These are phyloP conservation scores for Hypselothyrea guttata DNA, from an alignment of 2,888 invertebrate genomes.

Conservation along the genomic window DNA sequence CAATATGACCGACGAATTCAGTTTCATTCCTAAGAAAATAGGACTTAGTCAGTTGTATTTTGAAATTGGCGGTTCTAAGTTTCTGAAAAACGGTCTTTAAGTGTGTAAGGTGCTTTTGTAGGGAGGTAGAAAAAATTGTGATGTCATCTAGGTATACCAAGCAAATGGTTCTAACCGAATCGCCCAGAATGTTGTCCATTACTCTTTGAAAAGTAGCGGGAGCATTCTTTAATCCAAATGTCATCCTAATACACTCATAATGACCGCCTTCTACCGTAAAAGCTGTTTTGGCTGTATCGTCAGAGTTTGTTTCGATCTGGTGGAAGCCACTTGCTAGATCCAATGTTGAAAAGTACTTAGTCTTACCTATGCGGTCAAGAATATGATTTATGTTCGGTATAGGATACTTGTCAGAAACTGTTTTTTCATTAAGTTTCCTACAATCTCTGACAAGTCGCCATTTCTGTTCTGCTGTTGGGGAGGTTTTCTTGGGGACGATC, in stretches of 20 bases:
- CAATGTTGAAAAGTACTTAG: constrained; percentile 24
- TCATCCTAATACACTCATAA: constrained; percentile 36
- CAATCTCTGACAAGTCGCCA: constrained; percentile 41
- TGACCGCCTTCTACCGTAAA: background rate
- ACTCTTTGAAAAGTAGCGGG: constrained; percentile 26
- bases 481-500: constrained; percentile 46
- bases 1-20: background rate
- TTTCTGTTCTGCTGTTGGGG: constrained; percentile 33
- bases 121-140: constrained; percentile 8
- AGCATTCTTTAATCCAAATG: constrained; percentile 5
- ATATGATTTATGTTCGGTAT: constrained; percentile 9
- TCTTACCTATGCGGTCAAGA: background rate
- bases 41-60: background rate
- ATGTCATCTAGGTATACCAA: constrained; percentile 28
- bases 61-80: background rate
- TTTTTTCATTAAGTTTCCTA: constrained; percentile 43
- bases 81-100: background rate
- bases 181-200: constrained; percentile 44
- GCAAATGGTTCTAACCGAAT: constrained; percentile 26
- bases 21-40: background rate
- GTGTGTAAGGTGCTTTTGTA: background rate
- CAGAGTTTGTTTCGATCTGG: constrained; percentile 26
- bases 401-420: constrained; percentile 38
- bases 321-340: constrained; percentile 48
- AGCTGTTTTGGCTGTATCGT: background rate